Conservation (phyloP, 2,888 invertebrate species). For the Dermolepida albohirtum region DNA sequence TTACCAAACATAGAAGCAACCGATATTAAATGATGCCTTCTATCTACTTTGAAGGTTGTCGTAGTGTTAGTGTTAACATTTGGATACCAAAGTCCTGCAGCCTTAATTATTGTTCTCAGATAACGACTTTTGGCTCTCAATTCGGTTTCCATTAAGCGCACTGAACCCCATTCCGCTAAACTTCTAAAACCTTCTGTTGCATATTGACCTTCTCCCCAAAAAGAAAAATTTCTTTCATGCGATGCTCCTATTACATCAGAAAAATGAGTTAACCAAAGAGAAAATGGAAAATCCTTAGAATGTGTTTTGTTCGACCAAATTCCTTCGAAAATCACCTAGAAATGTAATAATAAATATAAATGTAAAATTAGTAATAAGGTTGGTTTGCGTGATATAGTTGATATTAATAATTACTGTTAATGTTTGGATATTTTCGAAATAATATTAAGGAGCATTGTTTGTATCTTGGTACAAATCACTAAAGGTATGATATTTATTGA, state of each 20-base stretch:
- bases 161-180: conserved; percentile 90
- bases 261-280: conserved; percentile 93
- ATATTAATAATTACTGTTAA: background rate
- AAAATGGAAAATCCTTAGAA: conserved; percentile 94
- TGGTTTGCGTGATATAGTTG: background rate
- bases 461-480: too few relatives aligned
- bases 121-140: conserved; percentile 82
- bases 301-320: conserved; percentile 96
- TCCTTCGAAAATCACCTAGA: conserved; percentile 86
- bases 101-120: conserved; percentile 88
- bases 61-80: conserved; percentile 86
- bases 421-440: background rate
- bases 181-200: conserved; percentile 90
- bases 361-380: too few relatives aligned
- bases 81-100: conserved; percentile 90
- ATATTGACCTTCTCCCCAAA: conserved; percentile 91
- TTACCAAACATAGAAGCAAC: conserved; percentile 87
- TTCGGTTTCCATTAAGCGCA: conserved; percentile 89
- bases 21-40: conserved; percentile 87
- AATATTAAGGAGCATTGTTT: background rate
- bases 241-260: conserved; percentile 97
- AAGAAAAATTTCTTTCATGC: conserved; percentile 87
- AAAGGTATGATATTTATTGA: too few relatives aligned
- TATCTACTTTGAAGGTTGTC: conserved; percentile 85
- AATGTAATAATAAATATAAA: background rate